Conservation (phyloP, 53 echinoderm and acorn worm species). For the Arbacia lixula region DNA sequence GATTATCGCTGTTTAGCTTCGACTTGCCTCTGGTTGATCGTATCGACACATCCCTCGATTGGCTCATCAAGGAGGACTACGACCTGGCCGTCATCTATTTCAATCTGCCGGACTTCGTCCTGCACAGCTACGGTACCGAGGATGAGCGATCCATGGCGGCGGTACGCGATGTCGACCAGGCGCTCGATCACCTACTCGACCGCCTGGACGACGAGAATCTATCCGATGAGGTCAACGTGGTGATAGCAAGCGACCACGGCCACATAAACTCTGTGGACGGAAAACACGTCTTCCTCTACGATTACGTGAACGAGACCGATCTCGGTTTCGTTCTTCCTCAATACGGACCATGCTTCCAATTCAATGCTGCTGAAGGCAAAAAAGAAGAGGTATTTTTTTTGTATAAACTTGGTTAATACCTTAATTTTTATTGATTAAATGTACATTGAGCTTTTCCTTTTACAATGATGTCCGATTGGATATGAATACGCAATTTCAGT, state of each 20-base stretch:
- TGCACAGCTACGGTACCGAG: constrained; percentile 82
- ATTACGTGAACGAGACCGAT: constrained; percentile 81
- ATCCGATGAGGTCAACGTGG: constrained; percentile 68
- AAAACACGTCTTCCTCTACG: constrained; percentile 78
- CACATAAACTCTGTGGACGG: constrained; percentile 56
- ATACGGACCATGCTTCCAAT: constrained; percentile 88
- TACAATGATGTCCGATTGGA: too few species aligned
- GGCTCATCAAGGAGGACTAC: constrained; percentile 82
- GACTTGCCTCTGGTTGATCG: constrained; percentile 67
- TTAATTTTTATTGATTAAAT: too few species aligned
- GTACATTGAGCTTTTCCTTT: too few species aligned
- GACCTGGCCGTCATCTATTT: constrained; percentile 86
- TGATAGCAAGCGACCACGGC: constrained; percentile 87
- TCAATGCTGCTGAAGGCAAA: constrained; percentile 78
- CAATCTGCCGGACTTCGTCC: constrained; percentile 78
- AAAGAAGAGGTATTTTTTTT: constrained; percentile 70
- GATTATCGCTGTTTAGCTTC: too few species aligned
- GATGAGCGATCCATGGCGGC: constrained; percentile 53
- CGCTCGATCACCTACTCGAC: constrained; percentile 77
- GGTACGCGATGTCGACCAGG: constrained; percentile 66
- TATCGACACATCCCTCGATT: constrained; percentile 76
- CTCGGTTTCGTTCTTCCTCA: constrained; percentile 76
- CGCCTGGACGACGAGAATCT: constrained; percentile 65
- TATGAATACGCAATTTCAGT: too few species aligned
- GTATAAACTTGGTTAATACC: too few species aligned